A percentile compares a stretch with the other conserved stretches of the same genome.
Evolutionary conservation across 2,113 vertebrate genomes (phyloP).

Genomic region (Nycticryphes semicollaris): DNA sequence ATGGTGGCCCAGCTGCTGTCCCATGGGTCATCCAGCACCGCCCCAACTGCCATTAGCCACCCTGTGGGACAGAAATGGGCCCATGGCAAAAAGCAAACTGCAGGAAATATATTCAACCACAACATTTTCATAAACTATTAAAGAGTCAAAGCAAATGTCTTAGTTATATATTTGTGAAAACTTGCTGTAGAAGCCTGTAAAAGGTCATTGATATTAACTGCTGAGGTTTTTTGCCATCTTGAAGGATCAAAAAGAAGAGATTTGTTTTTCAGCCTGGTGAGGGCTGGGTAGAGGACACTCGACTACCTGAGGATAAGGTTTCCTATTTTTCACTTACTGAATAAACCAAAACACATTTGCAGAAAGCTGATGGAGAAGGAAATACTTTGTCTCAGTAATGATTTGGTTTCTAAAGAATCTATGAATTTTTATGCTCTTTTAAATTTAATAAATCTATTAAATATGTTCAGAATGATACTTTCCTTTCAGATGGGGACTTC

Average conservation of each 20-base stretch:
- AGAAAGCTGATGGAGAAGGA: neutral
- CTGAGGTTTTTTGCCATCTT: neutral
- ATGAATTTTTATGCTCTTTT: neutral
- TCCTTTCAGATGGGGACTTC: neutral
- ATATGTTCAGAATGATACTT: neutral
- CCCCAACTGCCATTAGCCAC: neutral
- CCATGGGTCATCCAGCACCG: neutral
- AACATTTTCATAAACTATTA: neutral
- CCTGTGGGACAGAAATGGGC: neutral
- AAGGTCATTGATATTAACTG: neutral
- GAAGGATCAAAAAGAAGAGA: neutral
- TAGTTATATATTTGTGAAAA: neutral
- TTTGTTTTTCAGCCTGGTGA: neutral
- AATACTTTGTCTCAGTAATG: neutral
- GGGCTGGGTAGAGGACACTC: neutral
- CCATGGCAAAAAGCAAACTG: neutral
- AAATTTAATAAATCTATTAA: constrained; percentile 14
- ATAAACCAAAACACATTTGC: neutral
- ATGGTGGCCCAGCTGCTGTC: neutral
- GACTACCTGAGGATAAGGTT: neutral
- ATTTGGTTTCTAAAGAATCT: neutral
- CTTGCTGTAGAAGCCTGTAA: neutral
- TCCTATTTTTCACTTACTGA: neutral
- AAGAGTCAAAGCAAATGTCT: neutral
- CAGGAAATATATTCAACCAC: neutral